Evolutionary conservation across 2,113 vertebrate genomes (phyloP), one percentile per base, ranked within the genome.

Genomic region (Gavia stellata): DNA sequence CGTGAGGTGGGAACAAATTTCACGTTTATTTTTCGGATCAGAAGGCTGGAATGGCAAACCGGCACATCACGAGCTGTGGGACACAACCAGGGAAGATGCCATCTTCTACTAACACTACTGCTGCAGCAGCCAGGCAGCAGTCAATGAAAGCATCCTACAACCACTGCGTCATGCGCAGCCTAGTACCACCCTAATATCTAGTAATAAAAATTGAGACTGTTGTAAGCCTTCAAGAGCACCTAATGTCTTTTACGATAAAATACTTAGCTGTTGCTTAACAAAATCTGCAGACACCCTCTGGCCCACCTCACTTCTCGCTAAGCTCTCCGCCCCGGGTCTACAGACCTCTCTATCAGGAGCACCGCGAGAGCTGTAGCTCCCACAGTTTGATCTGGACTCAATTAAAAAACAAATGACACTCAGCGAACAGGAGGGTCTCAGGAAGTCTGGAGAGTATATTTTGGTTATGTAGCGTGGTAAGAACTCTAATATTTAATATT

Each of bases 101-200:
- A 66, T 20, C 74, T 53, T 29, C 59, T 42, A 44, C 49, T 13
- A 70, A 49, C 4, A 2, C 53, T 59, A 6, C 52, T 81, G 81
- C 50, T 71, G 40, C 78, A 40, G 61, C 5, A 61, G 34, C 40
- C 84, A 52, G 36, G 78, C 66, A 78, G 86, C 40, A 59, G 49
- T 21, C 61, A 47, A 26, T 19, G 14, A 52, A 52, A 90, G 61
- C 70, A 72, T 50, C 79, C 71, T n/a, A 29, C 71, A 81, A 17
- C 38, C 59, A 63, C n/a, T 38, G 71, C 0, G 1, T 40, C 44
- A 15, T 0, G 7, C 12, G 3, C 73, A 73, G 80, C 66, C 36
- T 26, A 19, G 45, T 6, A 6, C 59, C 74, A 50, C 11, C 44
- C 18, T 10, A 4, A 9, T 28, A 53, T 1, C 0, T 1, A 53